A percentile compares a stretch with the other conserved stretches of the same genome.
These are phyloP conservation scores for Zaprionus tsacasi DNA, from an alignment of 1,140 invertebrate genomes.

Conservation along the genomic window DNA sequence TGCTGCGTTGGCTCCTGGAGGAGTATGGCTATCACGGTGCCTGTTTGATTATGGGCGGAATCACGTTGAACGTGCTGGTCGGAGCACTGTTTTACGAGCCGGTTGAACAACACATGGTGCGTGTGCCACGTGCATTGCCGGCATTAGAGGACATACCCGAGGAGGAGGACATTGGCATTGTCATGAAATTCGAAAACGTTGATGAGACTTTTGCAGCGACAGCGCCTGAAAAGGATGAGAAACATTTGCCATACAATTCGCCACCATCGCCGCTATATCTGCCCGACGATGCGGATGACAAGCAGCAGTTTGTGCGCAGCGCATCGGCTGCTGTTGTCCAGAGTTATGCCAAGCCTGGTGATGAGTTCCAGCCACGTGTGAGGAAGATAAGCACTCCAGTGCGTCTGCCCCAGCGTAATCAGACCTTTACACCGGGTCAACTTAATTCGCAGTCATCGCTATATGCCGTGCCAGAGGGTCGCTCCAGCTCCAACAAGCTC, in stretches of 20 bases:
- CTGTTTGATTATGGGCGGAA: conserved; percentile 92
- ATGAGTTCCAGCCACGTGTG: conserved; percentile 82
- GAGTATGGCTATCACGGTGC: conserved; percentile 91
- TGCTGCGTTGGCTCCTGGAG: conserved; percentile 89
- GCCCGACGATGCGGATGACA: conserved; percentile 68
- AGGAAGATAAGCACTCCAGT: conserved; percentile 86
- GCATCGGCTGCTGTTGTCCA: conserved; percentile 85
- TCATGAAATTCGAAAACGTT: conserved; percentile 80
- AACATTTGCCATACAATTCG: conserved; percentile 64
- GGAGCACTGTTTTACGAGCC: conserved; percentile 93
- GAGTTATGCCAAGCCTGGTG: conserved; percentile 69
- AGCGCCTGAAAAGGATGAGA: conserved; percentile 40
- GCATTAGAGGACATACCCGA: conserved; percentile 77
- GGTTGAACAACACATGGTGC: conserved; percentile 91
- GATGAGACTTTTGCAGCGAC: conserved; percentile 74
- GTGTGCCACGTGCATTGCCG: conserved; percentile 84
- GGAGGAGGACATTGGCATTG: conserved; percentile 83
- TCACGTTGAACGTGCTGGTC: conserved; percentile 93
- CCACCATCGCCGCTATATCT: conserved; percentile 69
- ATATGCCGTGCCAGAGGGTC: conserved; percentile 86
- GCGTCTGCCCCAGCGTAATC: conserved; percentile 74
- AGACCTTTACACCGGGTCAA: conserved; percentile 85
- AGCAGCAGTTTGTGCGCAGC: conserved; percentile 84
- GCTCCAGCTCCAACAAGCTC: conserved; percentile 70
- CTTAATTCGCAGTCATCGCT: conserved; percentile 87